Evolutionary conservation across 1,140 invertebrate species (phyloP).

Genomic region (Camponotus pennsylvanicus): DNA sequence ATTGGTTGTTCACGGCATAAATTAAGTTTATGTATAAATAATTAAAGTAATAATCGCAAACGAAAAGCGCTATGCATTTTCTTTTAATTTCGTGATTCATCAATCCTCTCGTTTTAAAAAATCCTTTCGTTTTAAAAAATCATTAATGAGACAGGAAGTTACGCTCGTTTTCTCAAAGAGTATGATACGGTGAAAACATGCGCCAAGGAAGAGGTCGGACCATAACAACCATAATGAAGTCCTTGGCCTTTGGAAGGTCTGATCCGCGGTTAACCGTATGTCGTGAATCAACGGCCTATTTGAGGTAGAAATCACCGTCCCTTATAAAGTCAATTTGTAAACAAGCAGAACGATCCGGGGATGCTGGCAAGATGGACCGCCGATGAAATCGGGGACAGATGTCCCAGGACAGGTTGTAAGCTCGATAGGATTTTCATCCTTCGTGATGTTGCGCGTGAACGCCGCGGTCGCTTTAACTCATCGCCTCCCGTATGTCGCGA

Average conservation of each 20-base stretch:
- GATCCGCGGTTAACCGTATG: conserved; percentile 55
- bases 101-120: conserved; percentile 38
- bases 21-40: neutral
- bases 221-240: conserved; percentile 23
- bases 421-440: conserved; percentile 50
- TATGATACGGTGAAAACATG: neutral
- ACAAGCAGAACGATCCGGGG: conserved; percentile 61
- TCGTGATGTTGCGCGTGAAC: conserved; percentile 16
- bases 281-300: conserved; percentile 21
- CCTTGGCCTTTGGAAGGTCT: neutral
- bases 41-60: neutral
- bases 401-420: conserved; percentile 62
- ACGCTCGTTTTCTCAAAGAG: conserved; percentile 10
- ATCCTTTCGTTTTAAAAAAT: conserved; percentile 32
- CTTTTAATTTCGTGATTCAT: conserved; percentile 24
- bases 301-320: conserved; percentile 66
- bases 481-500: conserved; percentile 73
- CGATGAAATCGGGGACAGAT: conserved; percentile 58
- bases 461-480: conserved; percentile 33
- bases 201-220: conserved; percentile 17
- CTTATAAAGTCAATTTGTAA: conserved; percentile 64
- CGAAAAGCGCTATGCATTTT: neutral
- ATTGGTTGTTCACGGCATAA: neutral
- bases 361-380: conserved; percentile 9
- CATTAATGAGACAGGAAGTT: conserved; percentile 38